Percentiles rank a stretch among this genome's conserved stretches.
Conservation (phyloP, 2,888 invertebrate genomes). For the Venusia cambrica region DNA sequence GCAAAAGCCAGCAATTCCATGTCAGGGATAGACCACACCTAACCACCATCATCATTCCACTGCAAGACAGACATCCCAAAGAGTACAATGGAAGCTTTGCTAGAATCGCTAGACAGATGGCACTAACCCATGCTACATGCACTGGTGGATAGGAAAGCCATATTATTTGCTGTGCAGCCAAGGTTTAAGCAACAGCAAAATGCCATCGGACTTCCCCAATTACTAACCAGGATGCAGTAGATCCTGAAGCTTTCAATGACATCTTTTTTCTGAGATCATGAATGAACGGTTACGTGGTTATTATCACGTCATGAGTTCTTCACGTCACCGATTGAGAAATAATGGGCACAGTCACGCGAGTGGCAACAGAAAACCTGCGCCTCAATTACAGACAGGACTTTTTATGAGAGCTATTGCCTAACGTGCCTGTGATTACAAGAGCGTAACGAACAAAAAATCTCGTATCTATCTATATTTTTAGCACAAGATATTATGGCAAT, state of each 20-base stretch:
- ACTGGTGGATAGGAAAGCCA: too few relatives aligned
- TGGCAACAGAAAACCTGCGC: constrained; percentile 27
- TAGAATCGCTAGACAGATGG: too few relatives aligned
- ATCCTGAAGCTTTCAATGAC: constrained; percentile 46
- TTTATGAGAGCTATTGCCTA: too few relatives aligned
- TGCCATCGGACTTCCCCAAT: constrained; percentile 34
- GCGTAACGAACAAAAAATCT: too few relatives aligned
- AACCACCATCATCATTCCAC: too few relatives aligned
- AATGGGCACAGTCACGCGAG: constrained; percentile 54
- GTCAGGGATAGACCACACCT: too few relatives aligned
- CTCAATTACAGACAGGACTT: constrained; percentile 9
- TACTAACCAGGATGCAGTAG: constrained; percentile 51
- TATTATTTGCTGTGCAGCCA: constrained; percentile 3
- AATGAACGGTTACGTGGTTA: constrained; percentile 56
- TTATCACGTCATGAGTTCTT: constrained; percentile 62
- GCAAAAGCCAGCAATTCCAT: too few relatives aligned
- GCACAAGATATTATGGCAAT: constrained; percentile 7
- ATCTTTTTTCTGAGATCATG: constrained; percentile 52
- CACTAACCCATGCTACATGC: too few relatives aligned
- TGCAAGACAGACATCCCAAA: too few relatives aligned
- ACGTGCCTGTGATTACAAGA: too few relatives aligned
- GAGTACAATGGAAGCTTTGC: too few relatives aligned
- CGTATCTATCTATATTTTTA: neutral
- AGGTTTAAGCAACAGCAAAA: constrained; percentile 2
- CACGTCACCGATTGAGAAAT: constrained; percentile 64